phyloP scores from a whole-genome alignment of 2,888 invertebrate species.

The Meloe dianella region DNA sequence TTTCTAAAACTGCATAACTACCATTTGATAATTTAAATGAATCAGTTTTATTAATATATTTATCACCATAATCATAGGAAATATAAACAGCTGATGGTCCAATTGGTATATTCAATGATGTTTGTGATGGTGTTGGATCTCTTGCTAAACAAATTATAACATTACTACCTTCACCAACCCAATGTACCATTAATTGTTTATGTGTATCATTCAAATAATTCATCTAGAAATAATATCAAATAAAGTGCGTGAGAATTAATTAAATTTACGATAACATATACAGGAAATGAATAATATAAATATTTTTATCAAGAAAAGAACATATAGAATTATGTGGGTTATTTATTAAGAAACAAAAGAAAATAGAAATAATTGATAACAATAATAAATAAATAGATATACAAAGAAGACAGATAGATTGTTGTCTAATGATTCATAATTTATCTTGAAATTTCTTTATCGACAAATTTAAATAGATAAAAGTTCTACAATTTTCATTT shows the following conservation, averaged over 20 bases:
- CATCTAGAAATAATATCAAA: constrained; percentile 64
- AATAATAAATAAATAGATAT: too few relatives aligned
- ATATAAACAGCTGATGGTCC: constrained; percentile 79
- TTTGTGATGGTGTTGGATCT: constrained; percentile 67
- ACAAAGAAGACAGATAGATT: too few relatives aligned
- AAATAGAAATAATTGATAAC: too few relatives aligned
- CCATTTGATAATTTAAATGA: constrained; percentile 66
- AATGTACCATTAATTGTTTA: constrained; percentile 88
- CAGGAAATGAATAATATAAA: background rate
- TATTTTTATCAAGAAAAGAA: background rate
- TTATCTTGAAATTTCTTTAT: background rate
- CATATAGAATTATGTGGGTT: background rate
- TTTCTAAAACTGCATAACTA: constrained; percentile 74
- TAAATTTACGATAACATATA: background rate
- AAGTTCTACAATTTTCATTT: background rate
- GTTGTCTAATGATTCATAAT: background rate
- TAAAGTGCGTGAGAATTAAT: constrained; percentile 6
- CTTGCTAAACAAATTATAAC: constrained; percentile 86
- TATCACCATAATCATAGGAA: constrained; percentile 86
- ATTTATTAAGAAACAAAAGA: background rate
- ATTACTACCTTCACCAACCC: constrained; percentile 88
- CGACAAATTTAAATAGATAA: background rate
- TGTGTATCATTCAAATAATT: constrained; percentile 83
- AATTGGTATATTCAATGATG: constrained; percentile 47
- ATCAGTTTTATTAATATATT: constrained; percentile 76